Evolutionary conservation across 2,888 invertebrate species (phyloP).

Genomic region (Agonopterix alstromeriana): DNA sequence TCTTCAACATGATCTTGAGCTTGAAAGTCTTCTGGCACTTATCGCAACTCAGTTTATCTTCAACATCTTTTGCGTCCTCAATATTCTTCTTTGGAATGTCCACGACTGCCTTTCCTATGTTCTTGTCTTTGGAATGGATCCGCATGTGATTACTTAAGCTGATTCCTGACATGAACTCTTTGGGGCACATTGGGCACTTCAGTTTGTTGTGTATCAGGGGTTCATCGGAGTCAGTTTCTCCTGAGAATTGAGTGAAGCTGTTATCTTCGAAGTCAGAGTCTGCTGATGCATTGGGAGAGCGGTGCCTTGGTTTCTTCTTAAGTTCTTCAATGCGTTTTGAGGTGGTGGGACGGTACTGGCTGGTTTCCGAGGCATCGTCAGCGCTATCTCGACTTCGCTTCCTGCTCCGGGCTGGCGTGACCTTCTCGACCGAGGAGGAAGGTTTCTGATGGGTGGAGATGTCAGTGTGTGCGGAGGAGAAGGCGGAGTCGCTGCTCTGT

Average conservation of each 20-base stretch:
- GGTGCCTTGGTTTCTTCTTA: slow-evolving; percentile 39
- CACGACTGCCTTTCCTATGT: slow-evolving; percentile 11
- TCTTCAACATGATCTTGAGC: slow-evolving; percentile 66
- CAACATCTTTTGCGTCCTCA: slow-evolving; percentile 35
- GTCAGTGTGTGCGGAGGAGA: slow-evolving; percentile 66
- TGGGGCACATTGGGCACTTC: slow-evolving; percentile 46
- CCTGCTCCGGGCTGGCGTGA: slow-evolving; percentile 35
- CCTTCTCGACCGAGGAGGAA: slow-evolving; percentile 38
- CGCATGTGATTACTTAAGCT: slow-evolving; percentile 38
- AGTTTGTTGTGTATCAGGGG: slow-evolving; percentile 29
- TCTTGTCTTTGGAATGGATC: slow-evolving; percentile 29
- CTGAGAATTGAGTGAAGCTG: slow-evolving; percentile 41
- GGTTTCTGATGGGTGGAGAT: slow-evolving; percentile 49
- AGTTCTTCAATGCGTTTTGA: slow-evolving; percentile 56
- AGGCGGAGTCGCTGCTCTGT: slow-evolving; percentile 69
- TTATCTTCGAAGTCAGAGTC: slow-evolving; percentile 60
- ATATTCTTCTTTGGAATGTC: slow-evolving; percentile 17
- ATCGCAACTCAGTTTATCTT: slow-evolving; percentile 50
- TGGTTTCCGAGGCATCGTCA: slow-evolving; percentile 44
- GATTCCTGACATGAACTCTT: slow-evolving; percentile 31
- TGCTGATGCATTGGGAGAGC: slow-evolving; percentile 23
- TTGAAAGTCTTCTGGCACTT: slow-evolving; percentile 62
- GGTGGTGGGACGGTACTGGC: slow-evolving; percentile 38
- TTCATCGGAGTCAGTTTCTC: slow-evolving; percentile 61
- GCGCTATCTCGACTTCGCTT: slow-evolving; percentile 56